phyloP scores from a whole-genome alignment of 2,888 invertebrate genomes.

The Stenchaetothrips biformis region DNA sequence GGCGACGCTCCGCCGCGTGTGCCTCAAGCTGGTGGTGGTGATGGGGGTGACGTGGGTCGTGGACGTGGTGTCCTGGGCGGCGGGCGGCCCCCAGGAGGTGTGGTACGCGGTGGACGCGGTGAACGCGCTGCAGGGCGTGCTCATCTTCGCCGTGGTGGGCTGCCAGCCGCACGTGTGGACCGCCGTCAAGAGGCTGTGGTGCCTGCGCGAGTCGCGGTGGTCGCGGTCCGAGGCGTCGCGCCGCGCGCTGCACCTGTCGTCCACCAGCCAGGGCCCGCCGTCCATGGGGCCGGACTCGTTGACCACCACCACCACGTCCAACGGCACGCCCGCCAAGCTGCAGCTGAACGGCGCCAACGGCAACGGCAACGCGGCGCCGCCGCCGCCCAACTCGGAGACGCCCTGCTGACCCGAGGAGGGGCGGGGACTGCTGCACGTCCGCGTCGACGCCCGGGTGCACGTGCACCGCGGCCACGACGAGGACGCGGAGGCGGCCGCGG shows the following conservation, averaged over 20 bases:
- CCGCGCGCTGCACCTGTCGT: conserved; percentile 8
- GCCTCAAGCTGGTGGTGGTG: conserved; percentile 77
- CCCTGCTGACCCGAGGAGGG: conserved; percentile 15
- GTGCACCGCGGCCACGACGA: not conserved
- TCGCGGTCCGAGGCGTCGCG: conserved; percentile 47
- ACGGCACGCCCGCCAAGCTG: conserved; percentile 22
- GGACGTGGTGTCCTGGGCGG: conserved; percentile 78
- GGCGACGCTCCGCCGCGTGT: conserved; percentile 75
- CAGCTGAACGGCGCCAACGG: conserved; percentile 1
- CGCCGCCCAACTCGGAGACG: conserved; percentile 8
- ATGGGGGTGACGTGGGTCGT: conserved; percentile 75
- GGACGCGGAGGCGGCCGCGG: not conserved
- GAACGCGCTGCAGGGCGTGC: conserved; percentile 80
- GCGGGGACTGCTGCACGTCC: not conserved
- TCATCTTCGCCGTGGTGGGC: conserved; percentile 83
- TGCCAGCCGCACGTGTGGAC: conserved; percentile 79
- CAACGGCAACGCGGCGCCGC: conserved; percentile 4
- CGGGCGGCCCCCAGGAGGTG: conserved; percentile 71
- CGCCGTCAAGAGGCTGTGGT: conserved; percentile 62
- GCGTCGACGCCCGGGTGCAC: not conserved
- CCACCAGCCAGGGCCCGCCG: conserved; percentile 3
- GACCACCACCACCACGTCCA: not conserved
- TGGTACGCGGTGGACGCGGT: conserved; percentile 83
- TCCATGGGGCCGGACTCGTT: not conserved
- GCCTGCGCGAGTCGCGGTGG: conserved; percentile 53